Conservation (phyloP, 2,888 invertebrate species). For the Stenolophus ochropezus region DNA sequence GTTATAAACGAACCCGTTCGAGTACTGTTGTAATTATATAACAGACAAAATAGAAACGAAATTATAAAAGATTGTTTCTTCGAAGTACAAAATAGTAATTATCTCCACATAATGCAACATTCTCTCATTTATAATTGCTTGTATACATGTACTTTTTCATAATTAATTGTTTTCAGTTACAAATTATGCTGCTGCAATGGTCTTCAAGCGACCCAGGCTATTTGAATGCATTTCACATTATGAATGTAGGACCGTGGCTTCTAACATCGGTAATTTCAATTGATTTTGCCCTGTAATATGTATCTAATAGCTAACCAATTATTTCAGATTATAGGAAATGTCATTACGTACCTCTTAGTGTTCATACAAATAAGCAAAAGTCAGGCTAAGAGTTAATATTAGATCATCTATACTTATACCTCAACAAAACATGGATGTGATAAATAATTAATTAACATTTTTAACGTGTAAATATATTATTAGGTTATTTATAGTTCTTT, state of each 20-base stretch:
- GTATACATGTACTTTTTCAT: background rate
- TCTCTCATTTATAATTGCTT: no score
- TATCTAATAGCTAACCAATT: background rate
- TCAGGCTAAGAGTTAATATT: background rate
- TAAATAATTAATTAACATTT: background rate
- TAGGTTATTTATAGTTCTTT: no score
- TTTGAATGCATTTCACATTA: conserved; percentile 48
- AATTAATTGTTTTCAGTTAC: conserved; percentile 44
- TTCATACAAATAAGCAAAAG: conserved; percentile 50
- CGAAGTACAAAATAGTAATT: no score
- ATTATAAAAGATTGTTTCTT: no score
- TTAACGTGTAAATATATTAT: background rate
- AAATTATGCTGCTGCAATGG: conserved; percentile 50
- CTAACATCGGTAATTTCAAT: conserved; percentile 44
- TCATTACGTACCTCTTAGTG: conserved; percentile 50
- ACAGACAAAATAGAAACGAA: no score
- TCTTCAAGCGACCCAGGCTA: conserved; percentile 32
- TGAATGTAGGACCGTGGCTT: conserved; percentile 57
- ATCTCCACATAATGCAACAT: no score
- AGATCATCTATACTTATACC: background rate
- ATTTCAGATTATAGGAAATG: conserved; percentile 53
- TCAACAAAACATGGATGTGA: background rate
- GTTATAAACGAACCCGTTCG: no score
- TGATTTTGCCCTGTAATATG: background rate
- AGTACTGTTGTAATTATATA: no score